Conservation (phyloP, 92 coral and sea anemone genomes). For the Palythoa grandiflora region DNA sequence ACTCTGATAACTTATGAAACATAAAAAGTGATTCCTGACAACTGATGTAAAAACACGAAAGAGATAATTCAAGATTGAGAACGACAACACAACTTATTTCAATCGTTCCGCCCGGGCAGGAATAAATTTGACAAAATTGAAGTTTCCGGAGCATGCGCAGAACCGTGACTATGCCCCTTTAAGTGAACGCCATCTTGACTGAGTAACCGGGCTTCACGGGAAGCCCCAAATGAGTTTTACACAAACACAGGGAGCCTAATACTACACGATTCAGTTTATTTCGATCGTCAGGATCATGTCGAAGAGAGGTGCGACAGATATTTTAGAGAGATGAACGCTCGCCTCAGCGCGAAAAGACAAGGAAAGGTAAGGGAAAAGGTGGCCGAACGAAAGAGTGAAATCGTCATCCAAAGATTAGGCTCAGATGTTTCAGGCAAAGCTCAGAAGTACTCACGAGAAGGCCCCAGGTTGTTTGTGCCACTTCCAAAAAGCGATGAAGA, state of each 20-base stretch:
- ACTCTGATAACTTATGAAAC: too few relatives aligned
- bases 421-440: constrained; percentile 26
- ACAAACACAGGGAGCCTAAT: too few relatives aligned
- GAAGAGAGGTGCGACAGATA: constrained; percentile 16
- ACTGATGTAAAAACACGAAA: too few relatives aligned
- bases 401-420: constrained; percentile 10
- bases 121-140: not conserved
- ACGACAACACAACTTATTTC: too few relatives aligned
- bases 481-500: constrained; percentile 18
- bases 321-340: constrained; percentile 18
- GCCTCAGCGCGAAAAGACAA: constrained; percentile 19
- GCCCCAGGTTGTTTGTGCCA: constrained; percentile 21
- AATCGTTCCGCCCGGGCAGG: not conserved
- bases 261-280: too few relatives aligned
- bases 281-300: constrained; percentile 21
- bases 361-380: constrained; percentile 12
- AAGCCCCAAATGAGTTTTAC: too few relatives aligned
- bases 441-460: constrained; percentile 14
- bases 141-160: too few relatives aligned
- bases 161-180: too few relatives aligned
- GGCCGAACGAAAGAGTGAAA: constrained; percentile 22
- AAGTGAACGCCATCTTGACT: too few relatives aligned
- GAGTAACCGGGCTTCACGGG: too few relatives aligned
- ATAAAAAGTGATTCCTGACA: too few relatives aligned
- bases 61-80: too few relatives aligned